Evolutionary conservation across 1,140 invertebrate species (phyloP).

Genomic region (Saccostrea cuccullata): DNA sequence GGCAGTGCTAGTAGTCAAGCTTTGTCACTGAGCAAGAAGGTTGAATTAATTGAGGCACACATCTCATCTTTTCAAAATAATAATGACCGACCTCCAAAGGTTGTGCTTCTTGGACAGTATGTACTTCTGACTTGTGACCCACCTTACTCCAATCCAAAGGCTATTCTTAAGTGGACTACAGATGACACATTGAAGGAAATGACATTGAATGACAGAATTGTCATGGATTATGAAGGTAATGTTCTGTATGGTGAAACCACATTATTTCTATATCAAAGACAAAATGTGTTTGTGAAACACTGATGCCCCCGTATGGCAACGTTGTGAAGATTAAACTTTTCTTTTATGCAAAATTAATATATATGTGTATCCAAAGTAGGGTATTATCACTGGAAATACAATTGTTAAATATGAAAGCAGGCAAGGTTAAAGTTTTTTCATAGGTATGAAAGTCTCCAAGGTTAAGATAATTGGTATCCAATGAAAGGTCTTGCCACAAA

Average conservation of each 20-base stretch:
- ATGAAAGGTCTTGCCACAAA: too few species aligned
- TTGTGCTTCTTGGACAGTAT: background rate
- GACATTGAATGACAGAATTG: conserved; percentile 28
- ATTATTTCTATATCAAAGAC: too few species aligned
- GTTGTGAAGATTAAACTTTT: too few species aligned
- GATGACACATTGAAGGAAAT: conserved; percentile 33
- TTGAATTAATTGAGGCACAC: conserved; percentile 29
- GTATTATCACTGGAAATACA: too few species aligned
- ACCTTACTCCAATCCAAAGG: conserved; percentile 35
- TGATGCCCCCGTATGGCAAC: too few species aligned
- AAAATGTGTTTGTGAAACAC: too few species aligned
- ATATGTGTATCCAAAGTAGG: too few species aligned
- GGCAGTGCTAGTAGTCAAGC: background rate
- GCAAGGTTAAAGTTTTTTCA: too few species aligned
- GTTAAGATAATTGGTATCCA: too few species aligned
- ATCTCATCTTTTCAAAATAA: conserved; percentile 26
- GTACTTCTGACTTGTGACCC: conserved; percentile 27
- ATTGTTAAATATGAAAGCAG: too few species aligned
- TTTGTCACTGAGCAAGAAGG: conserved; percentile 26
- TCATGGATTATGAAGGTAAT: conserved; percentile 44
- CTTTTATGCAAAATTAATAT: too few species aligned
- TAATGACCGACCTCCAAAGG: background rate
- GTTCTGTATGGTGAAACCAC: background rate
- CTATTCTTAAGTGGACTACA: conserved; percentile 27
- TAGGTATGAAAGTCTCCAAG: too few species aligned